Evolutionary conservation across 2,888 invertebrate species (phyloP), one percentile per base, ranked within the genome.

Genomic region (Drosophila imparisetae): DNA sequence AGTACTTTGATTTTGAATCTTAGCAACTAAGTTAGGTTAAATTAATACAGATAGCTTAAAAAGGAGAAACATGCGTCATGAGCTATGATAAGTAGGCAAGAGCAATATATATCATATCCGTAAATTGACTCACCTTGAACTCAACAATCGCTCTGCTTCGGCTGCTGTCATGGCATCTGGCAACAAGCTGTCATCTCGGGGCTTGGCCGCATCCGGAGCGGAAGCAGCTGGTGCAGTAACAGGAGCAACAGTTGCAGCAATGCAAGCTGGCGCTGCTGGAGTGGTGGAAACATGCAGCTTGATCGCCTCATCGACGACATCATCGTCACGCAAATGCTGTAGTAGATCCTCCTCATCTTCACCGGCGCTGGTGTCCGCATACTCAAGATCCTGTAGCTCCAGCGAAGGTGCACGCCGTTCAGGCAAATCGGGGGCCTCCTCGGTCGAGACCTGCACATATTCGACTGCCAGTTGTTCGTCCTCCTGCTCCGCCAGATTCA

Each of bases 141-240:
- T 97, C 89, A 98, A 95, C 91, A 98, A 94, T 93, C 96, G 96
- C 93, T 97, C 97, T 18, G 97, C 97, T 93, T 98, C 98, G 90
- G 97, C 97, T 62, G 97, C 96, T 80, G 97, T 97, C 97, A 96
- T 96, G 45, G 93, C 93, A 89, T 94, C 94, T 40, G 94, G 93
- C 81, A 94, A 92, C 81, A 94, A 92, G 79, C 93, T 92, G 73
- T 92, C 91, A 58, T 92, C 91, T 4, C 90, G 83, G 65, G 81
- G 87, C 54, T 74, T 77, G 29, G 54, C 73, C 13, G 73, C 38
- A 21, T 38, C 21, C 11, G 52, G 4, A 40, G 27, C 21, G 0
- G 65, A 45, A 45, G 71, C 27, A 27, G 27, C n/a, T 15, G 45
- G 5, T 27, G 21, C 24, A 0, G 63, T 8, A 48, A 32, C 36